Evolutionary conservation across 2,113 vertebrate species (phyloP).

Genomic region (Aleadryas rufinucha): DNA sequence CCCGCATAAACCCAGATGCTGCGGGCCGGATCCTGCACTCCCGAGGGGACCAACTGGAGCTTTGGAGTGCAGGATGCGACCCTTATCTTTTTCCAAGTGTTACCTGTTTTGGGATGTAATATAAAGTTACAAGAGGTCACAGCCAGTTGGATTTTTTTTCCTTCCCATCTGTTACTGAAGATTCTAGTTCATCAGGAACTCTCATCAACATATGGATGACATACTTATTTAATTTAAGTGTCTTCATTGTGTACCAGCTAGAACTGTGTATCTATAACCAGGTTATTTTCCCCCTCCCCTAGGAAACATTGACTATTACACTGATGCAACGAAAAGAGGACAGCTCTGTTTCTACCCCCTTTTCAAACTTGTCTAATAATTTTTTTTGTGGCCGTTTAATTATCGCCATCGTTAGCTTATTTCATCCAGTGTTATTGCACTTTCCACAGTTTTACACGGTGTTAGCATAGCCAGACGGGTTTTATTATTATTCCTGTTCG

Average conservation of each 20-base stretch:
- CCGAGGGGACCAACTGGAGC: not conserved
- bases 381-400: slow-evolving; percentile 68
- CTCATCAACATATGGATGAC: slow-evolving; percentile 48
- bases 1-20: not conserved
- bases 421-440: slow-evolving; percentile 83
- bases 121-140: slow-evolving; percentile 63
- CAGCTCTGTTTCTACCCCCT: not conserved
- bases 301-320: slow-evolving; percentile 19
- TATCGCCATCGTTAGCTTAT: slow-evolving; percentile 67
- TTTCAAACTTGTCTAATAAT: slow-evolving; percentile 44
- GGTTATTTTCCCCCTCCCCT: slow-evolving; percentile 37
- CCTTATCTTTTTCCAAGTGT: slow-evolving; percentile 13
- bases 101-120: slow-evolving; percentile 45
- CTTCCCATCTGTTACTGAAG: slow-evolving; percentile 62
- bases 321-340: slow-evolving; percentile 2
- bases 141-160: slow-evolving; percentile 42
- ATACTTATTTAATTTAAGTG: slow-evolving; percentile 55
- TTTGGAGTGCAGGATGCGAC: slow-evolving; percentile 38
- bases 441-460: slow-evolving; percentile 77
- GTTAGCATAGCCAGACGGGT: slow-evolving; percentile 79
- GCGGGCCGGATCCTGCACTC: slow-evolving; percentile 31
- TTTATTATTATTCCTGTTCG: slow-evolving; percentile 71
- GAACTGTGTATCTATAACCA: slow-evolving; percentile 51
- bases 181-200: slow-evolving; percentile 32
- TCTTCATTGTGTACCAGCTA: slow-evolving; percentile 55